Evolutionary conservation across 2,888 invertebrate species (phyloP).

Genomic region (Sphinx pinastri): DNA sequence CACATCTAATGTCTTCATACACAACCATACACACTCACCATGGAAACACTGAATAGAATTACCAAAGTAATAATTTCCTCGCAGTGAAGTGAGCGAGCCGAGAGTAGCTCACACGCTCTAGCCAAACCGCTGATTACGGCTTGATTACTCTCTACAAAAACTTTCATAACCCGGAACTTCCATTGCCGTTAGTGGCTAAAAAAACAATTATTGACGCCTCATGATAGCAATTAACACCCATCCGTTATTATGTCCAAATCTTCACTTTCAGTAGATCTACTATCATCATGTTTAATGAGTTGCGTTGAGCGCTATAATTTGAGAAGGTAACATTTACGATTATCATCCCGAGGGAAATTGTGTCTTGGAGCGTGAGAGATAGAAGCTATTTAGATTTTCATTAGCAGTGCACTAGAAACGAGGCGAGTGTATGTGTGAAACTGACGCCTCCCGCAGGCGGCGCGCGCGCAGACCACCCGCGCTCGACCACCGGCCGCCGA

Average conservation of each 20-base stretch:
- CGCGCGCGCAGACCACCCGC: constrained; percentile 77
- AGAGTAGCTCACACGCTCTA: constrained; percentile 78
- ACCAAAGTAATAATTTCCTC: constrained; percentile 76
- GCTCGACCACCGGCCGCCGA: constrained; percentile 64
- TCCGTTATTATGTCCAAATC: constrained; percentile 77
- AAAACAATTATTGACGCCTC: constrained; percentile 81
- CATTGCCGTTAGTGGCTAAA: constrained; percentile 75
- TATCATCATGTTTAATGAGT: constrained; percentile 69
- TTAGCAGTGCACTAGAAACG: constrained; percentile 48
- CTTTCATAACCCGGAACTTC: constrained; percentile 80
- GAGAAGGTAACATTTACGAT: constrained; percentile 49
- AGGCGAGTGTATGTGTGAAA: constrained; percentile 71
- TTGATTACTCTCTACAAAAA: constrained; percentile 82
- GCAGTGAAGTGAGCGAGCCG: constrained; percentile 52
- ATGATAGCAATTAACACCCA: constrained; percentile 82
- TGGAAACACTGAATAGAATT: constrained; percentile 61
- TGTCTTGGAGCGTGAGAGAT: constrained; percentile 48
- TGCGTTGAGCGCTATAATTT: constrained; percentile 47
- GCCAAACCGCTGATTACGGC: constrained; percentile 76
- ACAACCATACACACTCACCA: constrained; percentile 54
- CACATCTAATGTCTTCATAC: constrained; percentile 79
- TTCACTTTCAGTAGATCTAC: constrained; percentile 70
- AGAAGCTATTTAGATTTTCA: constrained; percentile 48
- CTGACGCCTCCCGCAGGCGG: constrained; percentile 69
- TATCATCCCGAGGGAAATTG: constrained; percentile 45